Conservation (phyloP, 2,113 vertebrate genomes). For the Carettochelys insculpta region DNA sequence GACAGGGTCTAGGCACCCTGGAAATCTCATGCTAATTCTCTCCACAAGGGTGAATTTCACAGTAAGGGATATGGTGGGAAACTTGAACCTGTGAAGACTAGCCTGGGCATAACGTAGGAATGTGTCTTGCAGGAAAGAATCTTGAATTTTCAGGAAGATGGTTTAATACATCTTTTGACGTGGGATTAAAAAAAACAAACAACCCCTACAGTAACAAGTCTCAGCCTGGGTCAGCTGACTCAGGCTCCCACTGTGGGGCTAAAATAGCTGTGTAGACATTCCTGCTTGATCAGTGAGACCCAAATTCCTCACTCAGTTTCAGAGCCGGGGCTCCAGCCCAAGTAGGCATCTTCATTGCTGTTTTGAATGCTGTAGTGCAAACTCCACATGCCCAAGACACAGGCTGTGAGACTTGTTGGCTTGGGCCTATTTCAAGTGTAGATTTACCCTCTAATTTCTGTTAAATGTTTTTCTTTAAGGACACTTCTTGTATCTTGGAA, state of each 20-base stretch:
- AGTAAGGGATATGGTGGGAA: neutral
- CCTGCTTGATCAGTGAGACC: neutral
- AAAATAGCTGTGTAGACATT: neutral
- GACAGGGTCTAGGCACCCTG: too few relatives aligned
- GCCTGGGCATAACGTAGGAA: neutral
- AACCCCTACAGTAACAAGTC: neutral
- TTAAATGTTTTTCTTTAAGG: neutral
- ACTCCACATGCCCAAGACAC: neutral
- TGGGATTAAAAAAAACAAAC: neutral
- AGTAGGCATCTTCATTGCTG: neutral
- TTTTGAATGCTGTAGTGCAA: neutral
- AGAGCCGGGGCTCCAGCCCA: neutral
- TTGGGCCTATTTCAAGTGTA: neutral
- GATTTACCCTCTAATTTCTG: neutral
- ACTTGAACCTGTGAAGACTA: neutral
- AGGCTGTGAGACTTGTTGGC: neutral
- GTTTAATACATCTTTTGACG: neutral
- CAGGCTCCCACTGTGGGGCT: neutral
- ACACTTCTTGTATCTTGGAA: neutral
- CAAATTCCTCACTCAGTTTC: neutral
- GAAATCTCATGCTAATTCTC: neutral
- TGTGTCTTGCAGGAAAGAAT: neutral
- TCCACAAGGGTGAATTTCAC: neutral
- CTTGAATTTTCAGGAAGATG: neutral
- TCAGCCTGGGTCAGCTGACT: neutral